Base-by-base conservation (phyloP, 2,888 invertebrate genomes). In the Polyommatus iphigenia region DNA sequence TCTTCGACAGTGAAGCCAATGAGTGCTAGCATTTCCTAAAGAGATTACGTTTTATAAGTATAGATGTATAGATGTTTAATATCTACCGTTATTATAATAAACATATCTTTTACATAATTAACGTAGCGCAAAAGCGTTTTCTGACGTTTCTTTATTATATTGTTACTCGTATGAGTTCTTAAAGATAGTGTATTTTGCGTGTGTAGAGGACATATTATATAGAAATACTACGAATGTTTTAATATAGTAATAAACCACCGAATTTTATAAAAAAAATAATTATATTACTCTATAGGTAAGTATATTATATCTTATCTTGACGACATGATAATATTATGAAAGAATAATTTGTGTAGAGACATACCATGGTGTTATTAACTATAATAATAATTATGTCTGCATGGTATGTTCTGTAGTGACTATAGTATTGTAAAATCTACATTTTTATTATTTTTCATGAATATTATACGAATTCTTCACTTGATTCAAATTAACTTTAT, bases 11-110 rank as follows among this genome's bases (percentile, higher is more conserved):
- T 32, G 13, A 67, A 29, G 29, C 29, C 15, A 15, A 67, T 7
- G 67, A 29, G 24, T 67, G 13, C 67, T 67, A 67, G 67, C 67
- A 67, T 67, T 67, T 67, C 67, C 67, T 67, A 67, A 67, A 32
- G 3, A 24, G 24, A 67, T 67, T 32, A 67, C 29, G 67, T 67
- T 67, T 67, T 67, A 59, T 59, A 59, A 59, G 67, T 67, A 67
- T 67, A 29, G 29, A 24, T 24, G 24, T 24, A 24, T 24, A 24
- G 24, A 67, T 15, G 18, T 29, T 62, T 29, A 29, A 15, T 29
- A 29, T 67, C 18, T 32, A 67, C 6, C 29, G 13, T 29, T 67
- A 32, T 6, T 0, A 67, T 67, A 1, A 29, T 67, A 32, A 67
- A 67, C 15, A 67, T 32, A 29, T 67, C 15, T 29, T 29, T 5